Base-by-base conservation (phyloP, 2,888 invertebrate genomes). In the Deilephila porcellus region DNA sequence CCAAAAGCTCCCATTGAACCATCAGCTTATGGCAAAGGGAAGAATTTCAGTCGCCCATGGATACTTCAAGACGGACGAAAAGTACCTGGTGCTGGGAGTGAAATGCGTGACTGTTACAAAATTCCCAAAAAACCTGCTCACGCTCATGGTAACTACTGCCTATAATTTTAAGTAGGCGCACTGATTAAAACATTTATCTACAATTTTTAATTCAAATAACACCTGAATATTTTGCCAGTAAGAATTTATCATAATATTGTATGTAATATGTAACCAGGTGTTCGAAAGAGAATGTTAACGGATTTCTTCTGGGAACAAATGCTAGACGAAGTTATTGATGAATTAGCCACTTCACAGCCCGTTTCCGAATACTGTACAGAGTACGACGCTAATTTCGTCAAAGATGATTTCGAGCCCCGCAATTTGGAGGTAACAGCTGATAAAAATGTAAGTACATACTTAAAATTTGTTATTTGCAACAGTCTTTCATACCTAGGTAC, bases 241-340 rank as follows among this genome's bases (percentile, higher is more conserved):
- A 45, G 4, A 45, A 45, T 11, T 11, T 11, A 11, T n/a, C 3
- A 56, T 56, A n/a, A 19, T n/a, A 56, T 56, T n/a, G 1, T 37
- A 19, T 19, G 25, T 25, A 25, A 25, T 37, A 19, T 19, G 25
- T 25, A 25, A 25, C 25, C 52, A 93, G 95, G 95, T 73, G 87
- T 93, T 71, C 92, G 95, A 19, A 92, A 88, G 77, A 86, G 90
- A 34, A 90, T 94, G 92, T 80, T 95, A 19, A 92, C 90, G 0
- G 91, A 95, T 76, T 94, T 93, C 81, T 94, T 92, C 80, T 94
- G 93, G 94, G 94, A 93, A 78, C 92, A 94, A 90, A 94, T 94
- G 93, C 79, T 94, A 60, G 91, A 92, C n/a, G 95, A 95, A 84
- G 92, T 93, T 1, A 90, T 95, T 1, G 91, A 92, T n/a, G 95